phyloP scores from a whole-genome alignment of 2,113 vertebrate genomes.

The Ornithorhynchus anatinus region DNA sequence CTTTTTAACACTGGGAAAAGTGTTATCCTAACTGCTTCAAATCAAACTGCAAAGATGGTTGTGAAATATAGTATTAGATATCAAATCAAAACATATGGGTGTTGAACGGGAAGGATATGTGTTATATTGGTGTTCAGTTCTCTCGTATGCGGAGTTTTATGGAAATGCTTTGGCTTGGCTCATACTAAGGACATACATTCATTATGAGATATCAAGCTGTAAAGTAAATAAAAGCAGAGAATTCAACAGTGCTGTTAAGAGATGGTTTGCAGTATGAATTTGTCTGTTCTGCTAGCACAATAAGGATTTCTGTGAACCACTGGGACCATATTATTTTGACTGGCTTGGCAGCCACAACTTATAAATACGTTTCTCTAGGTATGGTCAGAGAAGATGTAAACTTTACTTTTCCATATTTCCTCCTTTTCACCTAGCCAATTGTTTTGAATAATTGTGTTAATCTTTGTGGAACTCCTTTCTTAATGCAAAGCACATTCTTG shows the following conservation, averaged over 20 bases:
- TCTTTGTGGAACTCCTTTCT: too few relatives aligned
- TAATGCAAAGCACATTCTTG: neutral
- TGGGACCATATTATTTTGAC: neutral
- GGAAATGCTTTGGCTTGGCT: slow-evolving; percentile 50
- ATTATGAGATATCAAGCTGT: slow-evolving; percentile 42
- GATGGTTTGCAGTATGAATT: neutral
- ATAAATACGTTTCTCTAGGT: neutral
- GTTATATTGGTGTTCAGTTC: slow-evolving; percentile 6
- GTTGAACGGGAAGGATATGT: slow-evolving; percentile 29
- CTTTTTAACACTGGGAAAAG: slow-evolving; percentile 46
- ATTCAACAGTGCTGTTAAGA: slow-evolving; percentile 20
- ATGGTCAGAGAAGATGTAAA: neutral
- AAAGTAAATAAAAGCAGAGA: slow-evolving; percentile 48
- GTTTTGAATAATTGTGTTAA: neutral
- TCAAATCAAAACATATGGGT: slow-evolving; percentile 50
- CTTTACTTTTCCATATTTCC: neutral
- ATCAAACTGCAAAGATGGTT: slow-evolving; percentile 41
- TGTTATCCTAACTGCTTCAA: slow-evolving; percentile 57
- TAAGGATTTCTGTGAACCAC: neutral
- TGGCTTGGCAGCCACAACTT: neutral
- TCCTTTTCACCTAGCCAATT: neutral
- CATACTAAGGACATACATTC: slow-evolving; percentile 45
- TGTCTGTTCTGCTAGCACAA: neutral
- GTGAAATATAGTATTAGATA: slow-evolving; percentile 49
- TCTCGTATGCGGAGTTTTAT: slow-evolving; percentile 53